Evolutionary conservation across 2,797 vertebrate genomes (phyloP).

Genomic region (Lycodopsis pacificus): DNA sequence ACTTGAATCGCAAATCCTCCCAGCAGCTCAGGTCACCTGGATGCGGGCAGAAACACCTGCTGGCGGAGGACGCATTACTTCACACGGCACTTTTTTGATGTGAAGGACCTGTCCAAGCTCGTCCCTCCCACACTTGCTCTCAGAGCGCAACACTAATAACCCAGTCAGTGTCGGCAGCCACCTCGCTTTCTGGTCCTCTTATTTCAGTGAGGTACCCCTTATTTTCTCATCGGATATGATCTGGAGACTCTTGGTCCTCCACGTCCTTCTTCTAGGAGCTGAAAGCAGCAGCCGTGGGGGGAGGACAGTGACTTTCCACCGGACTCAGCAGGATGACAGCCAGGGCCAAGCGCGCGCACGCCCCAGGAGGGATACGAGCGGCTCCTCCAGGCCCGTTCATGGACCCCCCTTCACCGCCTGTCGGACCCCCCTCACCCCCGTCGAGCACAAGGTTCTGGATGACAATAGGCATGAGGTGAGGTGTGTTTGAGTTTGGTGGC

Average conservation of each 20-base stretch:
- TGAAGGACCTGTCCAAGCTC: constrained; percentile 64
- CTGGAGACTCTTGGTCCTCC: constrained; percentile 54
- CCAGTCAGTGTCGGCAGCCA: constrained; percentile 11
- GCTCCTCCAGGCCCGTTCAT: constrained; percentile 31
- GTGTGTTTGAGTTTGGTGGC: neutral
- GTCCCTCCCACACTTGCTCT: constrained; percentile 46
- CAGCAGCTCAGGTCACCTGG: constrained; percentile 49
- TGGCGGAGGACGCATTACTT: constrained; percentile 45
- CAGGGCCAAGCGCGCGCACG: constrained; percentile 41
- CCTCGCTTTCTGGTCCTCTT: constrained; percentile 5
- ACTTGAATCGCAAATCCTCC: constrained; percentile 26
- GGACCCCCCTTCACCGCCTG: constrained; percentile 72
- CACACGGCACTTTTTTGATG: constrained; percentile 72
- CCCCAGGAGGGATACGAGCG: constrained; percentile 54
- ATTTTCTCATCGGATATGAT: constrained; percentile 56
- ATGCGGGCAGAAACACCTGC: constrained; percentile 73
- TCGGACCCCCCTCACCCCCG: constrained; percentile 57
- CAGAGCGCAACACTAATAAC: constrained; percentile 10
- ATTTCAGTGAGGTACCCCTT: neutral
- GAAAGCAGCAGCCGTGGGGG: constrained; percentile 25
- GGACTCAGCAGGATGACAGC: constrained; percentile 35
- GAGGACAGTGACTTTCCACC: constrained; percentile 59
- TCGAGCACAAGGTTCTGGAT: constrained; percentile 72
- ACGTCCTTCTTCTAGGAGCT: constrained; percentile 38
- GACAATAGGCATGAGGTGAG: constrained; percentile 81